Evolutionary conservation across 1,140 invertebrate species (phyloP).

Genomic region (Andrena cerasifolii): DNA sequence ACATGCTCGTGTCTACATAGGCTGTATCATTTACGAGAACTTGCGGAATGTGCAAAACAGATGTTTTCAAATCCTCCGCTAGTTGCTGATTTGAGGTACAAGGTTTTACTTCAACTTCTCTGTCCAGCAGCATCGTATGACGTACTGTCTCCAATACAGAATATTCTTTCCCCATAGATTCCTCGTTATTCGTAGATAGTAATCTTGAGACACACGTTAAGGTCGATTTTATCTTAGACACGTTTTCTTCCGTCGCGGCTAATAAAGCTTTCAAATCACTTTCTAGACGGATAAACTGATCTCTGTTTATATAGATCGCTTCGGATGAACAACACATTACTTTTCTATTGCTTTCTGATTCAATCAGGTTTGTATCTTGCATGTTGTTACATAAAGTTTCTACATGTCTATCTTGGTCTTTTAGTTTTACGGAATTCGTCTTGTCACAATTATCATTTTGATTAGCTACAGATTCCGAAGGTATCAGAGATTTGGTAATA

Average conservation of each 20-base stretch:
- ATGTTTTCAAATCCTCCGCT: background rate
- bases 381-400: slow-evolving; percentile 22
- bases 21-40: background rate
- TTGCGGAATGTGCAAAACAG: background rate
- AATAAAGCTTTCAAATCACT: slow-evolving; percentile 10
- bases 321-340: background rate
- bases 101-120: slow-evolving; percentile 11
- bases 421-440: background rate
- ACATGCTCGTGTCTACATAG: background rate
- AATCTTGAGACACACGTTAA: background rate
- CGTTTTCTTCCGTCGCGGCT: slow-evolving; percentile 8
- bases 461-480: background rate
- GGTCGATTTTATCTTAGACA: slow-evolving; percentile 5
- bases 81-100: background rate
- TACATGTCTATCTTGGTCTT: background rate
- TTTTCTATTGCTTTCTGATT: background rate
- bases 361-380: background rate
- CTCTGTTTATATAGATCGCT: background rate
- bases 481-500: background rate
- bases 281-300: slow-evolving; percentile 10
- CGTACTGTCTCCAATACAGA: background rate
- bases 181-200: slow-evolving; percentile 1
- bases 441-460: background rate
- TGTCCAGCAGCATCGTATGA: background rate
- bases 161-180: background rate